These are phyloP conservation scores for Ibycter americanus DNA, from an alignment of 2,797 vertebrate genomes.

Conservation along the genomic window DNA sequence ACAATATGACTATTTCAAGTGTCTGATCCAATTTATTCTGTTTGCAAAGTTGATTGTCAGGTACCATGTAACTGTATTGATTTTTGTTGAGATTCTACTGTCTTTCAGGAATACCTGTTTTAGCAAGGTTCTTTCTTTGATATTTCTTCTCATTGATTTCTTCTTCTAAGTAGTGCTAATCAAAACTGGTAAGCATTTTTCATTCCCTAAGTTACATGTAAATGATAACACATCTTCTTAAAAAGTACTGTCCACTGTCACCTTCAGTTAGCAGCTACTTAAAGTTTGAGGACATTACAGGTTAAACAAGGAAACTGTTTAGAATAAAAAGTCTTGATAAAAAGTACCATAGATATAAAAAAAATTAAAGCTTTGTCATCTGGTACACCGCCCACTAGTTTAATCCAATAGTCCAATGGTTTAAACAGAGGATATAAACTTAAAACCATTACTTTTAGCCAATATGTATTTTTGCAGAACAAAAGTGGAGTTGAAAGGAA, in stretches of 20 bases:
- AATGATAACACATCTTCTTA: background rate
- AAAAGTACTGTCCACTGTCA: background rate
- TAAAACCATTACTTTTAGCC: background rate
- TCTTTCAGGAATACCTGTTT: background rate
- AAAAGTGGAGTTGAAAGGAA: background rate
- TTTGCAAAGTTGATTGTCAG: background rate
- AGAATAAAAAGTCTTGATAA: background rate
- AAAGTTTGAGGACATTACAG: background rate
- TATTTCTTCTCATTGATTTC: background rate
- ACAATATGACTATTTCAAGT: background rate
- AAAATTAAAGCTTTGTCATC: background rate
- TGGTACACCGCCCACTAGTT: background rate
- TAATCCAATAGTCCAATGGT: background rate
- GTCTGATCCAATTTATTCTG: background rate
- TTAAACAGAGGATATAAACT: background rate
- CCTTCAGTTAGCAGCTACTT: background rate
- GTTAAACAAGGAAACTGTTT: background rate
- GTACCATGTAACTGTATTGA: background rate
- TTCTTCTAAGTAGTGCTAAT: background rate
- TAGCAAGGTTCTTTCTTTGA: background rate
- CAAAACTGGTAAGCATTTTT: background rate
- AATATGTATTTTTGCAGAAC: background rate
- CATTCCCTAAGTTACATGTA: background rate
- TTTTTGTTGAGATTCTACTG: background rate
- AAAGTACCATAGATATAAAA: background rate